These are phyloP conservation scores for Oxycera nigricornis DNA, from an alignment of 2,888 invertebrate genomes.

Conservation along the genomic window DNA sequence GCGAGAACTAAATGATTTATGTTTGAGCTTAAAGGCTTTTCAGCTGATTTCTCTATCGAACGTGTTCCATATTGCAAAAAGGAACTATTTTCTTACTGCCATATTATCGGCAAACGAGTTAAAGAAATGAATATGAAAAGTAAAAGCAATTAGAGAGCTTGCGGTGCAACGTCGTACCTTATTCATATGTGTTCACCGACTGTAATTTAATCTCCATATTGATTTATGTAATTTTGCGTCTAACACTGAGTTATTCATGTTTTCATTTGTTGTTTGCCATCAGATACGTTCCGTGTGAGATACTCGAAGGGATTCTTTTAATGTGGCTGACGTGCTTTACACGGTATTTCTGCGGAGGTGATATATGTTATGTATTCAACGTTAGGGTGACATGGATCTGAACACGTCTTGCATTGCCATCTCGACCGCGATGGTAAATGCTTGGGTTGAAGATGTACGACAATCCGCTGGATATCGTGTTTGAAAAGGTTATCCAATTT, in stretches of 20 bases:
- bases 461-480: no score
- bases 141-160: conserved; percentile 26
- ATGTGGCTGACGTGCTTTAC: not conserved
- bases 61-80: no score
- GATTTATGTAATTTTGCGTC: conserved; percentile 30
- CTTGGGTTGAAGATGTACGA: not conserved
- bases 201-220: conserved; percentile 23
- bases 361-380: not conserved
- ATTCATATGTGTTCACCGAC: not conserved
- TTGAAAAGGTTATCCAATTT: no score
- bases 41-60: no score
- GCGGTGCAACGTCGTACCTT: not conserved
- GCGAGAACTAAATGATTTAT: no score
- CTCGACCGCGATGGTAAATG: not conserved
- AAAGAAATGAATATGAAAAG: conserved; percentile 16
- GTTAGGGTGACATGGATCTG: not conserved
- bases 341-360: not conserved
- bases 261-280: conserved; percentile 19
- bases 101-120: no score
- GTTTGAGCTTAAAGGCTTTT: no score
- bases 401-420: not conserved
- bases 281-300: not conserved
- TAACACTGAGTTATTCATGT: conserved; percentile 19
- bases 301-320: not conserved
- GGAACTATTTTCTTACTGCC: no score